phyloP scores from a whole-genome alignment of 2,888 invertebrate genomes.

The Chalcis sispes region DNA sequence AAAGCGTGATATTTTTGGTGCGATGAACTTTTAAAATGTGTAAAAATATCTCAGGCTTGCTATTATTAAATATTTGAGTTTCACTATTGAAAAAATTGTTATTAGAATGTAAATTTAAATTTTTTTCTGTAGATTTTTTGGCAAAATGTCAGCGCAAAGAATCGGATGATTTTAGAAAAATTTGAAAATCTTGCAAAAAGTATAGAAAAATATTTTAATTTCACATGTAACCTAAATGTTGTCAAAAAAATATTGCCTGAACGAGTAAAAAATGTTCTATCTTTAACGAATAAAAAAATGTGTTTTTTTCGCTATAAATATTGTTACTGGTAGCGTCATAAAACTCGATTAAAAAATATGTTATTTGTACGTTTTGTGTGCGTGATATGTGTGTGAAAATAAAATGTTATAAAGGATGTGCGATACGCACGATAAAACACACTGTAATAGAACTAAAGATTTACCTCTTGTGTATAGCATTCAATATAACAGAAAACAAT shows the following conservation, averaged over 20 bases:
- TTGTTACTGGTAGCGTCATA: slow-evolving; percentile 34
- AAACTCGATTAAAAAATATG: slow-evolving; percentile 17
- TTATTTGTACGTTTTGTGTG: slow-evolving; percentile 34
- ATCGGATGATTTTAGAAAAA: slow-evolving; percentile 19
- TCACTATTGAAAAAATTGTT: neutral
- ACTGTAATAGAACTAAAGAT: slow-evolving; percentile 40
- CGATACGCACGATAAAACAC: slow-evolving; percentile 22
- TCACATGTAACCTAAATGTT: slow-evolving; percentile 28
- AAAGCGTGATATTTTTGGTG: too few species aligned
- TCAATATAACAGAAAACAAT: slow-evolving; percentile 40
- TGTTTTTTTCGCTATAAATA: slow-evolving; percentile 38
- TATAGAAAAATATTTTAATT: slow-evolving; percentile 24
- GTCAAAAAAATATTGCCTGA: slow-evolving; percentile 11
- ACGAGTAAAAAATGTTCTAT: slow-evolving; percentile 27
- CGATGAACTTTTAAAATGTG: too few species aligned
- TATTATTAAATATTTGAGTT: slow-evolving; percentile 18
- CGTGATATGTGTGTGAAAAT: slow-evolving; percentile 21
- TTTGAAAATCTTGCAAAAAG: slow-evolving; percentile 15
- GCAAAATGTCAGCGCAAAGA: neutral
- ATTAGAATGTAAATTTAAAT: slow-evolving; percentile 3
- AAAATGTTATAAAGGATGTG: slow-evolving; percentile 23
- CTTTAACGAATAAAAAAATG: slow-evolving; percentile 13
- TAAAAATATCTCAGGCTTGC: slow-evolving; percentile 6
- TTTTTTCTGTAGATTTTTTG: slow-evolving; percentile 18
- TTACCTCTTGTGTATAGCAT: slow-evolving; percentile 42